Conservation (phyloP, 2,797 vertebrate genomes). For the Triplophysa bombifrons region DNA sequence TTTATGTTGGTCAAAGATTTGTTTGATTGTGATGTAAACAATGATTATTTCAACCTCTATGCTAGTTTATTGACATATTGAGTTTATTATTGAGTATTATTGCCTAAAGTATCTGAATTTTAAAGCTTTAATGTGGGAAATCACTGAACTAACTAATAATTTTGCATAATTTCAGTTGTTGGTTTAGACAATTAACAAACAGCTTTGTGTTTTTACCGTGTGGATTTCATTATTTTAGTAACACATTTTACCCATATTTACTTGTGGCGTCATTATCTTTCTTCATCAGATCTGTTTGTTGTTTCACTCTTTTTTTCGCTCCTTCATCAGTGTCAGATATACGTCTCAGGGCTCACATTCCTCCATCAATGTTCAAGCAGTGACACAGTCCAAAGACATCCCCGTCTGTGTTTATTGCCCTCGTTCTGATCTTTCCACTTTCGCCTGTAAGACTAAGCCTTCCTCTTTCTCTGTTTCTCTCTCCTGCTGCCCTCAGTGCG, state of each 20-base stretch:
- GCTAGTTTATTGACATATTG: no score
- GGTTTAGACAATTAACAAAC: neutral
- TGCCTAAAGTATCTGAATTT: neutral
- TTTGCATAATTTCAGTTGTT: neutral
- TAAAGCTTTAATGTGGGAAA: neutral
- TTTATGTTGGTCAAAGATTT: neutral
- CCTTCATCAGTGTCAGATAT: neutral
- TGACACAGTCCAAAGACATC: neutral
- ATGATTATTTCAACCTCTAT: neutral
- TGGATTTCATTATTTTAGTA: neutral
- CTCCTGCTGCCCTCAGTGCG: conserved; percentile 84
- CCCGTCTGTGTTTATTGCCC: conserved; percentile 26
- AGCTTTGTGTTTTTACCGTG: neutral
- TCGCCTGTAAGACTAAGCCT: conserved; percentile 57
- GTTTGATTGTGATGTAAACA: neutral
- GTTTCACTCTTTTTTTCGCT: neutral
- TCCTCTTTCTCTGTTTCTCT: conserved; percentile 48
- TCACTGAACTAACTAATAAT: neutral
- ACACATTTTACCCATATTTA: neutral
- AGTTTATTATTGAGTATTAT: no score
- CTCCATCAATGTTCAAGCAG: neutral
- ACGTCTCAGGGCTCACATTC: neutral
- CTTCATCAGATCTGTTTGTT: neutral
- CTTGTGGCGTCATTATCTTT: neutral
- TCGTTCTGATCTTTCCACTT: conserved; percentile 26